Conservation (phyloP, 2,113 vertebrate genomes). For the Gallinago undulata region DNA sequence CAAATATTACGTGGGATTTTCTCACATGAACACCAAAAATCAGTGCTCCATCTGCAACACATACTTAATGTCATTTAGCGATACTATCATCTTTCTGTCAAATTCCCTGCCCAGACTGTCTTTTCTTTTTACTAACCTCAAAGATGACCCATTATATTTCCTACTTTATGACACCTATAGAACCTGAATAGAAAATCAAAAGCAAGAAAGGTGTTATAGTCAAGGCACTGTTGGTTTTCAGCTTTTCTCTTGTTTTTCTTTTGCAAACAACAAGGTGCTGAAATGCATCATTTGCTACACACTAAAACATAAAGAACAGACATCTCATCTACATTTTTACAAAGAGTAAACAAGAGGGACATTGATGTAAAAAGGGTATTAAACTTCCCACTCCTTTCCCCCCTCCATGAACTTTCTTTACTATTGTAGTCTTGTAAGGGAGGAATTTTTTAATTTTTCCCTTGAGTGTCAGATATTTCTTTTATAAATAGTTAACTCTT, state of each 20-base stretch:
- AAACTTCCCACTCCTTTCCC: not conserved
- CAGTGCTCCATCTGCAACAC: not conserved
- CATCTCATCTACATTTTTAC: not conserved
- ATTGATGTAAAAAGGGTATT: not conserved
- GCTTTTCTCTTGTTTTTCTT: conserved; percentile 15
- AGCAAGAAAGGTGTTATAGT: conserved; percentile 29
- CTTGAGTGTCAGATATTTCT: not conserved
- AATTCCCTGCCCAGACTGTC: not conserved
- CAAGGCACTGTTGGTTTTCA: conserved; percentile 1
- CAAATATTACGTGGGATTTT: conserved; percentile 29
- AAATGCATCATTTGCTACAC: conserved; percentile 29
- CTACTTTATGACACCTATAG: conserved; percentile 22
- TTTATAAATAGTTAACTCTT: not conserved
- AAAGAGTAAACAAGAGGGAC: conserved; percentile 2
- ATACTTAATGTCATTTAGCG: conserved; percentile 15
- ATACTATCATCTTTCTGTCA: conserved; percentile 40
- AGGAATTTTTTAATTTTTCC: not conserved
- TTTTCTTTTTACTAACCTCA: conserved; percentile 46
- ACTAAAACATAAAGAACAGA: conserved; percentile 3
- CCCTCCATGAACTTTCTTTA: not conserved
- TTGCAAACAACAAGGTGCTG: not conserved
- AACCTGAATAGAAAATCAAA: conserved; percentile 52
- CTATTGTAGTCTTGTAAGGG: not conserved
- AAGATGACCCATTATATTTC: conserved; percentile 32
- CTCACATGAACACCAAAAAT: conserved; percentile 7